Evolutionary conservation across 2,888 invertebrate genomes (phyloP), one percentile per base, ranked within the genome.

Genomic region (Drosophila formosana): DNA sequence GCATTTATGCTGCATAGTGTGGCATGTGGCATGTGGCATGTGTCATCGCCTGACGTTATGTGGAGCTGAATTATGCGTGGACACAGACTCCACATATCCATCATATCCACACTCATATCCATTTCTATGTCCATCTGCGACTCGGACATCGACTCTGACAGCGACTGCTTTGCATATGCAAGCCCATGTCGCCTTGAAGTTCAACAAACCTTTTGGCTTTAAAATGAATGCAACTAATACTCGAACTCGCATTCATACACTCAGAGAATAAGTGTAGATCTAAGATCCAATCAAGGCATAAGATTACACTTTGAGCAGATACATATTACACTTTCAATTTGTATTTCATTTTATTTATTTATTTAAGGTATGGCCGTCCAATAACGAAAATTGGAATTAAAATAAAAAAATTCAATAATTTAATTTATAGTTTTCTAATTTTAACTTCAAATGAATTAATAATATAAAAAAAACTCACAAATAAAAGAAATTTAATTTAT

Each of bases 11-110:
- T 18, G 18, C 18, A 2, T 18, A 18, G 18, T 18, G 18, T 18
- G 18, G 18, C 18, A 13, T n/a, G n/a, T n/a, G n/a, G 34, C 13
- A 28, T 26, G 28, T 65, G 43, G 57, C 64, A 65, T 75, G 67
- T 75, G 75, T 67, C 75, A 75, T 77, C 77, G 47, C 46, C 63
- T 28, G 72, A 55, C 61, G 34, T 56, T 77, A 58, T 78, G 76
- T 78, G 78, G 66, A 74, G 43, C 69, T 77, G 64, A 87, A 88
- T 83, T 83, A 83, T 83, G 83, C 83, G 83, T 80, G 72, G 74
- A 82, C 82, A 83, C 82, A 84, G 56, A 47, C 52, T 45, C 18
- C 8, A 30, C 45, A 46, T 43, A 3, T 49, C 3, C 13, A 3
- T 39, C 9, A 11, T 1, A 18, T 18, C 18, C 18, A 18, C 18